Conservation (phyloP, 2,113 vertebrate species). For the Hiodon tergisus region DNA sequence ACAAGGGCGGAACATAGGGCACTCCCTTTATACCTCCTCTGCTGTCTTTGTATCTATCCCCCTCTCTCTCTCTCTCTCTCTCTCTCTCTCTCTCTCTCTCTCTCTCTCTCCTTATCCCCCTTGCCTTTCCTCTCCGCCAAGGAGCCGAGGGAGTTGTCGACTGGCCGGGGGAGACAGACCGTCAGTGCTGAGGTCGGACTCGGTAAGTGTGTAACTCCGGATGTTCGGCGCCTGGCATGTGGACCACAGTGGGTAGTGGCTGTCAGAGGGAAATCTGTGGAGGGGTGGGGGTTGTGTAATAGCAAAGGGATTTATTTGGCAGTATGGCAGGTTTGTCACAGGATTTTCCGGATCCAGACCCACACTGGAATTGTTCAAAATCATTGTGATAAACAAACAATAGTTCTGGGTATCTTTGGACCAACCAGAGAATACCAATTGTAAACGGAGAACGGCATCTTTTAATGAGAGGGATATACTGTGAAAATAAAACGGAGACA, state of each 20-base stretch:
- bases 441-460: no score
- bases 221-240: no score
- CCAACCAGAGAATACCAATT: no score
- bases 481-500: no score
- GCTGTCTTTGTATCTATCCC: conserved; percentile 20
- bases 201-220: conserved; percentile 9
- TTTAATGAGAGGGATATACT: no score
- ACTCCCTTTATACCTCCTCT: conserved; percentile 7
- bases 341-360: no score
- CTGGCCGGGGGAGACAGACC: background rate
- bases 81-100: conserved; percentile 12
- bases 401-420: no score
- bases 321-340: no score
- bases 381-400: no score
- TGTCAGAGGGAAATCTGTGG: background rate
- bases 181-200: no score
- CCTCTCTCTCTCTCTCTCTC: conserved; percentile 27
- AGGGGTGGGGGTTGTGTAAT: background rate
- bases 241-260: background rate
- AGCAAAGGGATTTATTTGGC: no score
- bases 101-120: background rate
- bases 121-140: conserved; percentile 9
- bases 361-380: no score
- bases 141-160: conserved; percentile 1
- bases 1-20: conserved; percentile 42